A percentile compares a stretch with the other conserved stretches of the same genome.
Conservation (phyloP, 2,888 invertebrate species). For the Biston betularia region DNA sequence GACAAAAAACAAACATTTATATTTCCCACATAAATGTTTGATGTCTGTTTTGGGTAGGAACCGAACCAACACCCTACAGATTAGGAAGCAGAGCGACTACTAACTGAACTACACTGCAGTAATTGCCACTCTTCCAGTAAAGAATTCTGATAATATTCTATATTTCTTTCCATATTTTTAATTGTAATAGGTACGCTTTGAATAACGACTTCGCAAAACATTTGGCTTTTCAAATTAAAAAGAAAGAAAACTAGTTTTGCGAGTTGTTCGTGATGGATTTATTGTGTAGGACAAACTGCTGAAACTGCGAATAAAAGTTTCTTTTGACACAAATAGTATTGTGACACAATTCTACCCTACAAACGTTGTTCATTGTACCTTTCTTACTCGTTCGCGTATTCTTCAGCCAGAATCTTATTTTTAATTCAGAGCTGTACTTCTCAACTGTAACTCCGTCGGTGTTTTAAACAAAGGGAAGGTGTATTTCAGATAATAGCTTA, state of each 20-base stretch:
- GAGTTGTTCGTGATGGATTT: constrained; percentile 9
- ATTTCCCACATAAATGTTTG: too few relatives aligned
- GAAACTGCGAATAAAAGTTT: constrained; percentile 18
- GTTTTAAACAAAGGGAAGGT: too few relatives aligned
- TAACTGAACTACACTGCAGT: too few relatives aligned
- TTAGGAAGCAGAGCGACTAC: too few relatives aligned
- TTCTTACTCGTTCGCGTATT: constrained; percentile 26
- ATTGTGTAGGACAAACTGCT: constrained; percentile 11
- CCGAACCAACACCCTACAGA: too few relatives aligned
- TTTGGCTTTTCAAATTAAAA: constrained; percentile 7
- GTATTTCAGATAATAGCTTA: too few relatives aligned
- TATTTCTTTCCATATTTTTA: neutral
- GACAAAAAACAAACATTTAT: too few relatives aligned
- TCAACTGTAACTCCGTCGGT: too few relatives aligned
- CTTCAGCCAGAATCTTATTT: constrained; percentile 27
- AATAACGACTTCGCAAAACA: constrained; percentile 1
- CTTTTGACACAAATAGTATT: constrained; percentile 19
- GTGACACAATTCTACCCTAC: neutral
- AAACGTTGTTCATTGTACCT: neutral
- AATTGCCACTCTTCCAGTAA: too few relatives aligned
- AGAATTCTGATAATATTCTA: too few relatives aligned
- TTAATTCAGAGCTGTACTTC: neutral
- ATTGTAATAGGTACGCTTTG: neutral
- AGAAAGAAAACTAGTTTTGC: constrained; percentile 4
- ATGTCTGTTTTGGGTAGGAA: too few relatives aligned